phyloP scores from a whole-genome alignment of 2,797 vertebrate species.

The Cirrhinus mrigala region DNA sequence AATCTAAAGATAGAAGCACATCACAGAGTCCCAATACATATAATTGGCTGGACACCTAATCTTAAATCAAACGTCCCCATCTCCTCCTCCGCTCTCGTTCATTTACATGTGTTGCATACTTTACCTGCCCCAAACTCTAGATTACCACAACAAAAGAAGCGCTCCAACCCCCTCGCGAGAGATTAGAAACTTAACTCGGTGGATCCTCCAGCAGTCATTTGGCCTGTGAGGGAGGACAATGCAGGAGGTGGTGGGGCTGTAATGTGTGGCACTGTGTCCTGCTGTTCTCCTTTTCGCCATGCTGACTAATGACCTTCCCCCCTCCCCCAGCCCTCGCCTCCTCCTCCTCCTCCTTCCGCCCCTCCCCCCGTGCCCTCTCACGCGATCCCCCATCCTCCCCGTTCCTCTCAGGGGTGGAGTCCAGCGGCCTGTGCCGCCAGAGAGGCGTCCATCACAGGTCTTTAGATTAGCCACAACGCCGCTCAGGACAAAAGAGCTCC shows the following conservation, averaged over 20 bases:
- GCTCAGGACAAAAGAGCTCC: slow-evolving; percentile 58
- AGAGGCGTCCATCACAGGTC: slow-evolving; percentile 63
- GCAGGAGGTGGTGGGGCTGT: slow-evolving; percentile 48
- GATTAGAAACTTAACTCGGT: slow-evolving; percentile 54
- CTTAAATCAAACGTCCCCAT: slow-evolving; percentile 5
- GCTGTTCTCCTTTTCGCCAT: slow-evolving; percentile 66
- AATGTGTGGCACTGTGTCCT: slow-evolving; percentile 57
- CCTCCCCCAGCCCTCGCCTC: slow-evolving; percentile 36
- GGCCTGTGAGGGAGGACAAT: slow-evolving; percentile 56
- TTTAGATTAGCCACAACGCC: slow-evolving; percentile 63
- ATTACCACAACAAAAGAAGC: slow-evolving; percentile 54
- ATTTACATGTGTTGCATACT: slow-evolving; percentile 43
- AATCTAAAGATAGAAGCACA: slow-evolving; percentile 26
- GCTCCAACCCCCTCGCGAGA: slow-evolving; percentile 34
- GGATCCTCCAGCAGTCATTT: slow-evolving; percentile 51
- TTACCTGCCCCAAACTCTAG: slow-evolving; percentile 46
- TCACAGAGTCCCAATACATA: background rate
- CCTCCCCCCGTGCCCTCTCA: slow-evolving; percentile 48
- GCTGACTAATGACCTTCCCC: slow-evolving; percentile 71
- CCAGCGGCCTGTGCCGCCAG: slow-evolving; percentile 37
- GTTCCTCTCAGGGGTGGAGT: slow-evolving; percentile 51
- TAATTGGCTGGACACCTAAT: background rate
- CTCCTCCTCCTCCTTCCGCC: slow-evolving; percentile 24
- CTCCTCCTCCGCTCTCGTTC: background rate
- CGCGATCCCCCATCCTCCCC: slow-evolving; percentile 53